Conservation (phyloP, 2,797 vertebrate species). For the Lepidocolaptes lacrymiger region DNA sequence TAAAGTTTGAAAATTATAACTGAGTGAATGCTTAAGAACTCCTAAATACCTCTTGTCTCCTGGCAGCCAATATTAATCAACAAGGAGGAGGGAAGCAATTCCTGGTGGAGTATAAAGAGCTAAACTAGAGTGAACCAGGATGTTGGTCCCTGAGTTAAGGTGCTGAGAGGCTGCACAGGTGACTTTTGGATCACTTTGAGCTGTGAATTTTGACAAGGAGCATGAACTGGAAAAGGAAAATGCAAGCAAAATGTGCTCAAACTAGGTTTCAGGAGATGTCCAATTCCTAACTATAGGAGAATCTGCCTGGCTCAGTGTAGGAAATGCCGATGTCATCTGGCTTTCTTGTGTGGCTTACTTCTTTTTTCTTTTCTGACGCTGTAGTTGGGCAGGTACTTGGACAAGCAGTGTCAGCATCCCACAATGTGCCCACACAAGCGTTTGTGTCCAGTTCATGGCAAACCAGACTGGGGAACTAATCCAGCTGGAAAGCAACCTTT, state of each 20-base stretch:
- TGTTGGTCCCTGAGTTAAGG: background rate
- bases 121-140: background rate
- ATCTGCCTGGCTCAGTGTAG: background rate
- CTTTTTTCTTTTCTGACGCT: accelerated
- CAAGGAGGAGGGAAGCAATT: background rate
- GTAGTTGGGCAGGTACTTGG: background rate
- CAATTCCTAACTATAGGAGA: background rate
- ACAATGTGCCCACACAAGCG: background rate
- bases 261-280: background rate
- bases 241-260: background rate
- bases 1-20: background rate
- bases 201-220: background rate
- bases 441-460: background rate
- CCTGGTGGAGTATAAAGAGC: background rate
- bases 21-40: background rate
- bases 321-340: background rate
- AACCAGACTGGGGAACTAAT: background rate
- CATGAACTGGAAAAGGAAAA: background rate
- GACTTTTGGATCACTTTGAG: background rate
- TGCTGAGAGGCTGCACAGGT: background rate
- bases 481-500: background rate
- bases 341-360: background rate
- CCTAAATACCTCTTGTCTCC: background rate
- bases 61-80: background rate
- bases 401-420: background rate